phyloP scores from a whole-genome alignment of 2,888 invertebrate genomes.

The Andrena bucephala region DNA sequence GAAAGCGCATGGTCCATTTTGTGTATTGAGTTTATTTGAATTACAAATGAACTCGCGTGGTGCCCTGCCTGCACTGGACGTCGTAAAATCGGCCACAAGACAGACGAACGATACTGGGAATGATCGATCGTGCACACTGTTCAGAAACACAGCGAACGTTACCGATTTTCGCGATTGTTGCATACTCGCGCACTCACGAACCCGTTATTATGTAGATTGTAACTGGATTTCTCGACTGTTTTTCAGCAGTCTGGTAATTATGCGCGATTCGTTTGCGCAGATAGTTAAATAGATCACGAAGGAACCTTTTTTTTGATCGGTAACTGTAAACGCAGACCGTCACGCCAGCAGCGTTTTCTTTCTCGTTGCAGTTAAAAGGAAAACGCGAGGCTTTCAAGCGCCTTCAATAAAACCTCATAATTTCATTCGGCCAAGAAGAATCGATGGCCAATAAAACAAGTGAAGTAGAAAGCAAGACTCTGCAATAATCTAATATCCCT shows the following conservation, averaged over 20 bases:
- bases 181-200: constrained; percentile 12
- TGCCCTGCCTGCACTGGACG: not conserved
- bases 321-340: constrained; percentile 17
- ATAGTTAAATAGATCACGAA: constrained; percentile 33
- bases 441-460: not conserved
- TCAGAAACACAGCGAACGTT: constrained; percentile 10
- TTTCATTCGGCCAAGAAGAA: not conserved
- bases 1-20: not conserved
- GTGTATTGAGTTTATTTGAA: not conserved
- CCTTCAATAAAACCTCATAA: not conserved
- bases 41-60: not conserved
- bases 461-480: not conserved
- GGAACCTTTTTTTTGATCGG: not conserved
- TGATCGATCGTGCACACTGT: constrained; percentile 15
- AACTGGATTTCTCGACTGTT: constrained; percentile 14
- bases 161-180: constrained; percentile 16
- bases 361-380: not conserved
- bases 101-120: constrained; percentile 17
- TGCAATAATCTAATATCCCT: not conserved
- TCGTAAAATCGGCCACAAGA: constrained; percentile 3
- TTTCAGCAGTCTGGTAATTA: not conserved
- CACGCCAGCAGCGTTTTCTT: not conserved
- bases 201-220: constrained; percentile 32
- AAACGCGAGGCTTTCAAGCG: not conserved
- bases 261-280: constrained; percentile 11